These are phyloP conservation scores for Pycnomerus fuliginosus DNA, from an alignment of 2,888 invertebrate genomes.

Conservation along the genomic window DNA sequence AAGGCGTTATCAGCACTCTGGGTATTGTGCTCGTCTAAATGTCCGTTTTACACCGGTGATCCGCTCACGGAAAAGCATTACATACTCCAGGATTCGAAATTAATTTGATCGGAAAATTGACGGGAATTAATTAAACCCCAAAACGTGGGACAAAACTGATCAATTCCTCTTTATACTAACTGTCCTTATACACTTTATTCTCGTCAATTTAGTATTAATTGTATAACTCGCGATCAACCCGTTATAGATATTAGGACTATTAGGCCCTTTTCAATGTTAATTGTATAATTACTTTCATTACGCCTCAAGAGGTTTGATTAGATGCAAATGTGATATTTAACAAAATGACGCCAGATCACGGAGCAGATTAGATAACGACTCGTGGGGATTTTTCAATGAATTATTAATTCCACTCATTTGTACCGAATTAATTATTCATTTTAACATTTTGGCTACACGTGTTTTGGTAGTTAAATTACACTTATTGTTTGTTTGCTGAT, in stretches of 20 bases:
- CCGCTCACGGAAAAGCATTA: slow-evolving; percentile 24
- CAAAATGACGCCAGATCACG: slow-evolving; percentile 12
- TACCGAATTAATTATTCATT: slow-evolving; percentile 38
- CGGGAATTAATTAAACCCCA: slow-evolving; percentile 10
- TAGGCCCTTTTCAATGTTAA: no score
- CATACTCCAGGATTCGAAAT: slow-evolving; percentile 18
- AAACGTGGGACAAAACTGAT: no score
- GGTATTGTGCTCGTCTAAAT: slow-evolving; percentile 29
- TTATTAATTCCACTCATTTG: slow-evolving; percentile 36
- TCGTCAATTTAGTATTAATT: no score
- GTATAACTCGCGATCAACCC: no score
- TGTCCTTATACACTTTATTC: no score
- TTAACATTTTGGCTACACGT: slow-evolving; percentile 33
- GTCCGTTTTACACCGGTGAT: slow-evolving; percentile 31
- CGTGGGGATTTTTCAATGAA: neutral
- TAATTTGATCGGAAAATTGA: slow-evolving; percentile 19
- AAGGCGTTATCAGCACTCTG: slow-evolving; percentile 30
- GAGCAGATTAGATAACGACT: slow-evolving; percentile 1
- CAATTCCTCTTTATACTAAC: no score
- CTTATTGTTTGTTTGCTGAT: slow-evolving; percentile 7
- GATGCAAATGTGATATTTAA: slow-evolving; percentile 23
- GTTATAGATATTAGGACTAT: no score
- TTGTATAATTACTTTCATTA: slow-evolving; percentile 46
- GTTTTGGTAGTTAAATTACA: slow-evolving; percentile 36
- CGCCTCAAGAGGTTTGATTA: slow-evolving; percentile 33